Evolutionary conservation across 2,113 vertebrate species (phyloP).

Genomic region (Grallaria varia): DNA sequence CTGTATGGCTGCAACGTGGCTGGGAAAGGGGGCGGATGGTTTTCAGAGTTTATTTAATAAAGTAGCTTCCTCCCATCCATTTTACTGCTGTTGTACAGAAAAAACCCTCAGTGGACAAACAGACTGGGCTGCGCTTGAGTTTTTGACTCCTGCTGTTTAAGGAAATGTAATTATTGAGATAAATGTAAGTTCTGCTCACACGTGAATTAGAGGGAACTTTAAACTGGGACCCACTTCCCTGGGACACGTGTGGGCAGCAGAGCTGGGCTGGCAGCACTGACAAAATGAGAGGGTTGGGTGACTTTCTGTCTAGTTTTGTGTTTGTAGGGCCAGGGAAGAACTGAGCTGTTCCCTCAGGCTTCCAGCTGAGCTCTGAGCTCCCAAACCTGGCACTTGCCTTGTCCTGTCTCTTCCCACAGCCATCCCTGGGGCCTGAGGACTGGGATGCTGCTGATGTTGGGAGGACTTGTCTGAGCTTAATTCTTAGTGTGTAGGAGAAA

Average conservation of each 20-base stretch:
- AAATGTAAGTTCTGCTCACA: rapidly evolving
- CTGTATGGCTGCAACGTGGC: rapidly evolving
- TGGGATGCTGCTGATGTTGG: neutral
- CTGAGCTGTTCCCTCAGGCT: neutral
- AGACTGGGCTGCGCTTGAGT: neutral
- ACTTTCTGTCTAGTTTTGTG: neutral
- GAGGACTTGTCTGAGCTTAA: neutral
- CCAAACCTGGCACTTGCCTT: neutral
- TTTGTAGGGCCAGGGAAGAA: neutral
- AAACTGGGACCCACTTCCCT: neutral
- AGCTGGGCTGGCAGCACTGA: neutral
- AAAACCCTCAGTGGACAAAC: neutral
- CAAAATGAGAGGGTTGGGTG: neutral
- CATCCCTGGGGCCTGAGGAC: neutral
- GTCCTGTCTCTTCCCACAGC: neutral
- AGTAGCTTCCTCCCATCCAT: slow-evolving; percentile 2
- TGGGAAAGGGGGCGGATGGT: neutral
- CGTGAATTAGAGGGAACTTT: neutral
- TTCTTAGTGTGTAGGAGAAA: neutral
- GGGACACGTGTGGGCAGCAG: neutral
- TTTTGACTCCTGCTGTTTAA: neutral
- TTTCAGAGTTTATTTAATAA: slow-evolving; percentile 38
- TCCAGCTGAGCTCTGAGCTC: neutral
- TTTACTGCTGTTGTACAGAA: slow-evolving; percentile 7
- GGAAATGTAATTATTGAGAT: neutral